Percentiles rank a stretch among this genome's conserved stretches.
Evolutionary conservation across 2,797 vertebrate genomes (phyloP).

Genomic region (Pipistrellus kuhlii): DNA sequence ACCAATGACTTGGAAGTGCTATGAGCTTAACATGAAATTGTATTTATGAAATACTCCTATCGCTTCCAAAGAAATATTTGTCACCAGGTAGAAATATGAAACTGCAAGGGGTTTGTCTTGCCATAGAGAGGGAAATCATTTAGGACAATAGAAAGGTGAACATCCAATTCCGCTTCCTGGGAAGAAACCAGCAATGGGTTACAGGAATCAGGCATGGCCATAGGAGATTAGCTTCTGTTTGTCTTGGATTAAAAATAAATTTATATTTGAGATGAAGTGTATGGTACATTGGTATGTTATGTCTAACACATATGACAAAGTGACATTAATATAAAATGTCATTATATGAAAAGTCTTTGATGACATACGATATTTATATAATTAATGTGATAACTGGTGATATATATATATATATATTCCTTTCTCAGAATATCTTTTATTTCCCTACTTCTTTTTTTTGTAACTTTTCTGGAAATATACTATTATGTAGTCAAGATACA

Average conservation of each 20-base stretch:
- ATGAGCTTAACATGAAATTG: conserved; percentile 62
- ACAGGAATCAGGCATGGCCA: conserved; percentile 28
- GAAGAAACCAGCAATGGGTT: conserved; percentile 57
- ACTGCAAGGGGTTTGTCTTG: conserved; percentile 39
- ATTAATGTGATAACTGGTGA: neutral
- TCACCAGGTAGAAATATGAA: conserved; percentile 49
- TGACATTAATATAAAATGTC: neutral
- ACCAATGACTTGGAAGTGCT: neutral
- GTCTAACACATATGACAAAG: neutral
- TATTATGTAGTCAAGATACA: neutral
- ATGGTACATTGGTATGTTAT: neutral
- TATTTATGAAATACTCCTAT: conserved; percentile 45
- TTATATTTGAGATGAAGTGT: neutral
- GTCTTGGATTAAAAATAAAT: conserved; percentile 32
- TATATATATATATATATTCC: neutral
- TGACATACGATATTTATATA: neutral
- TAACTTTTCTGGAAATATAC: neutral
- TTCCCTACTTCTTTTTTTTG: neutral
- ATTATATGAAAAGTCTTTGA: neutral
- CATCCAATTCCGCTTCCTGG: conserved; percentile 53
- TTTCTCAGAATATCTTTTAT: neutral
- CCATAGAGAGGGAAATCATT: conserved; percentile 58
- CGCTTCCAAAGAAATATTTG: conserved; percentile 45
- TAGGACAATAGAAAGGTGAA: conserved; percentile 44
- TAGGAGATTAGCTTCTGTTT: conserved; percentile 28